Base-by-base conservation (phyloP, 1,140 invertebrate species). In the Cyclargus thomasi region DNA sequence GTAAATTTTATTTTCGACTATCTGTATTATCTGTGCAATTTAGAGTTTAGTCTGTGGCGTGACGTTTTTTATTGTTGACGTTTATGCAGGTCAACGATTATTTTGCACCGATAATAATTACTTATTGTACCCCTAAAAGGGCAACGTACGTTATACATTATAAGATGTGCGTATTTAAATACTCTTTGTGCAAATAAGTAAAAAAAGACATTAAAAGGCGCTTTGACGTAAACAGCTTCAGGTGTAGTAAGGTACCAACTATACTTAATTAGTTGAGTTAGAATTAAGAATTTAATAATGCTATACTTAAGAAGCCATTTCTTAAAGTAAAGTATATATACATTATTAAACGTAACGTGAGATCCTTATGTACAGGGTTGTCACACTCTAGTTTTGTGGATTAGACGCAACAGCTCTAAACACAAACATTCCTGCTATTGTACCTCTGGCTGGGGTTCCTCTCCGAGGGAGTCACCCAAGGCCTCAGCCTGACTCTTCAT, bases 401-500 rank as follows among this genome's bases (percentile, higher is more conserved):
- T 8, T 47, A 47, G 29, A 35, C 22, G 18, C 16, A 63, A 67
- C 57, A 62, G 62, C 62, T 67, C 16, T 39, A 36, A 68, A 59
- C 55, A 59, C 55, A 59, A 59, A 59, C 55, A 68, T 59, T 59
- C 55, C 55, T 18, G 18, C 55, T 63, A 68, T 64, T 53, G 72
- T 88, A 90, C 87, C 86, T 90, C 86, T 20, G 80, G 85, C 76
- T 79, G 86, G 69, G 90, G 87, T 79, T 92, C 90, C 77, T 93
- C 92, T 89, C 92, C 91, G 69, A 90, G 91, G 81, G 94, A 94
- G 92, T 96, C 95, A 88, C 94, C 94, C 67, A 88, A 78, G 77
- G 95, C 95, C 92, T 95, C 94, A 80, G 95, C 96, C 92, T 96
- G 95, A 85, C 95, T 97, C 95, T 96, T 97, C 93, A 97, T 94